These are phyloP conservation scores for Calyptommatus sinebrachiatus DNA, from an alignment of 2,113 vertebrate species.

Conservation along the genomic window DNA sequence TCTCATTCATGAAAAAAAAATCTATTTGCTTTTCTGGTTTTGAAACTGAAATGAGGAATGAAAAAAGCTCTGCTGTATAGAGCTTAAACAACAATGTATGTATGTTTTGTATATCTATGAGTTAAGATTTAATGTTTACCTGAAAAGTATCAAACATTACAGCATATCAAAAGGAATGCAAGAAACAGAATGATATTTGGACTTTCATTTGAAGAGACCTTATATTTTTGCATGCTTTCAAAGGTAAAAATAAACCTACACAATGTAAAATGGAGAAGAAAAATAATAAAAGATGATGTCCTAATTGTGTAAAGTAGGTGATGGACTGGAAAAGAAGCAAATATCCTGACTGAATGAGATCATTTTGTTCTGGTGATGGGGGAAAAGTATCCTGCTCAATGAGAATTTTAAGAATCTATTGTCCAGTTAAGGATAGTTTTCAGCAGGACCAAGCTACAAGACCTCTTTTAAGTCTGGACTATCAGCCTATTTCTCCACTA, in stretches of 20 bases:
- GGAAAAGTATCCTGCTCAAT: neutral
- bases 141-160: neutral
- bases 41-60: neutral
- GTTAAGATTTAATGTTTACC: neutral
- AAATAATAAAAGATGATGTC: neutral
- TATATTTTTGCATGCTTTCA: neutral
- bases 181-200: neutral
- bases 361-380: neutral
- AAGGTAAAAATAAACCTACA: neutral
- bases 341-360: neutral
- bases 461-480: neutral
- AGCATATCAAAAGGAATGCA: neutral
- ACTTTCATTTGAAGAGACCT: neutral
- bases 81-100: neutral
- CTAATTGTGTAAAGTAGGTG: neutral
- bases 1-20: neutral
- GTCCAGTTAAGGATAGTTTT: slow-evolving; percentile 5
- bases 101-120: no score
- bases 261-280: neutral
- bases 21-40: no score
- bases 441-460: neutral
- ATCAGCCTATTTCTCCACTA: slow-evolving; percentile 14
- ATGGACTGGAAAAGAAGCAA: slow-evolving; percentile 18
- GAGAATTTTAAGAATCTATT: neutral
- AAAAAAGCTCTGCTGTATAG: neutral